Base-by-base conservation (phyloP, 2,888 invertebrate species). In the Eupithecia exiguata region DNA sequence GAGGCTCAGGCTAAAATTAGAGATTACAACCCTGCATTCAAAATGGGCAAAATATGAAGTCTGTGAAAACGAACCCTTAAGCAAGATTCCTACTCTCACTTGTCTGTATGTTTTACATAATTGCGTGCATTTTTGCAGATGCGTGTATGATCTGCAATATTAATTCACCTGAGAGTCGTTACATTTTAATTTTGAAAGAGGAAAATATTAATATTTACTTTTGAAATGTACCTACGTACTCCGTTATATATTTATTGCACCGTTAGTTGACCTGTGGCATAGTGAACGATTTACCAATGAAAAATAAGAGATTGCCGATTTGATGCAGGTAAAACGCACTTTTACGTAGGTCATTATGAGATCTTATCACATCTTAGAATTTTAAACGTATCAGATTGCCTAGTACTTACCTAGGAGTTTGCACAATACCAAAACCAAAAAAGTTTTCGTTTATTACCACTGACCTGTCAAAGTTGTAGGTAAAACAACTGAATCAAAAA, bases 51-150 rank as follows among this genome's bases (percentile, higher is more conserved):
- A 4, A 58, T 25, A 1, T 5, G 5, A 53, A 53, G 12, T 53
- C 21, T 3, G 49, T 53, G 16, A n/a, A n/a, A 4, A 38, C 36
- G 38, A 65, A 65, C n/a, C 9, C 18, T 5, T 2, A 65, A 21
- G 38, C 0, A 21, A 5, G 36, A 65, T 40, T 12, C 21, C 3
- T 14, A 66, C 66, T 43, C 66, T 25, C 66, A 40, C 66, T 66
- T 66, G 25, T 1, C 66, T 18, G 7, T 40, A 25, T 67, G 67
- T 66, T 69, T 58, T 40, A 53, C 46, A n/a, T 25, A 58, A 49
- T 71, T 66, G 71, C 71, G 36, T 74, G 71, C 69, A 58, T 36
- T 61, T 72, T 62, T 61, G 65, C 43, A 66, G n/a, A n/a, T 46
- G 40, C 61, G 58, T 21, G 67, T 62, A 49, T 61, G 38, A 68